These are phyloP conservation scores for Rhinatrema bivittatum DNA, from an alignment of 2,797 vertebrate genomes.

Conservation along the genomic window DNA sequence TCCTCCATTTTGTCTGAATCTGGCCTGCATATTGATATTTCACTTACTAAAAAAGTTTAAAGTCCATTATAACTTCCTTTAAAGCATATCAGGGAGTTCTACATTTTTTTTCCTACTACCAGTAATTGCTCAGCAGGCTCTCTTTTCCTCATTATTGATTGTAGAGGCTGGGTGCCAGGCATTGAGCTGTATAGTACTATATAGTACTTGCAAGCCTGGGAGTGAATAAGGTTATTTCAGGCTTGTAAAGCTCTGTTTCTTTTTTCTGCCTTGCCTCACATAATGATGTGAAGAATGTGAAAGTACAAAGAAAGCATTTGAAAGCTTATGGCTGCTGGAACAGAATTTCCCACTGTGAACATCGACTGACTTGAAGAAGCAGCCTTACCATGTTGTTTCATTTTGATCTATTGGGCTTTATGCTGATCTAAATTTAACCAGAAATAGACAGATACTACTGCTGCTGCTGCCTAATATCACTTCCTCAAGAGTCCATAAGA, in stretches of 20 bases:
- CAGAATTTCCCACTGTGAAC: neutral
- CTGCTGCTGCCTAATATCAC: constrained; percentile 19
- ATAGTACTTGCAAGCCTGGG: constrained; percentile 1
- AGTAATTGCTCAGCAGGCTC: constrained; percentile 4
- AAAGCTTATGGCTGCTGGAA: no score
- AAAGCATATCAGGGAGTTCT: constrained; percentile 1
- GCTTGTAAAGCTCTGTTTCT: constrained; percentile 1
- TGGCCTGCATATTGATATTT: constrained; percentile 3
- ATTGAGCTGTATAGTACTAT: constrained; percentile 5
- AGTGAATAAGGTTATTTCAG: constrained; percentile 7
- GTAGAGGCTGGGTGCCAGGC: constrained; percentile 2
- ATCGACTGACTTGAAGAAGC: neutral
- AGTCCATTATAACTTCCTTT: constrained; percentile 15
- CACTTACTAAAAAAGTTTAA: neutral
- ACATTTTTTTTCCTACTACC: constrained; percentile 7
- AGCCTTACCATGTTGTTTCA: constrained; percentile 6
- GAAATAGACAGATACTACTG: neutral
- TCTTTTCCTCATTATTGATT: constrained; percentile 5
- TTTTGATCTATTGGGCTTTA: constrained; percentile 16
- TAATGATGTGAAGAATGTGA: constrained; percentile 1
- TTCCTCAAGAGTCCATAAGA: constrained; percentile 11
- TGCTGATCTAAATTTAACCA: constrained; percentile 8
- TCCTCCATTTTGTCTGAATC: no score
- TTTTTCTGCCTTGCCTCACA: neutral
- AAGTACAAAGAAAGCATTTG: neutral